Conservation (phyloP, 2,888 invertebrate genomes). For the Bugulina stolonifera region DNA sequence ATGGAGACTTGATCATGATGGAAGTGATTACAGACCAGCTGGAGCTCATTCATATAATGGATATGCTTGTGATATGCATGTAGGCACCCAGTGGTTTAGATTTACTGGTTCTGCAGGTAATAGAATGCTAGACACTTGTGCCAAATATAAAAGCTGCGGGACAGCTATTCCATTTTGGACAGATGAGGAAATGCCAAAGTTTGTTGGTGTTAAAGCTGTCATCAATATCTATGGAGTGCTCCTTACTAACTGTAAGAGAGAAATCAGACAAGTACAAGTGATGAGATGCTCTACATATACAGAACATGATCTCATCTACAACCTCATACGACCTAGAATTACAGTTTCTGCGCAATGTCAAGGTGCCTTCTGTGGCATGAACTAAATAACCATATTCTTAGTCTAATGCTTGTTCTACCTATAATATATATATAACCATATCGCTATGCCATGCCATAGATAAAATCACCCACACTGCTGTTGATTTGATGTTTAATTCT, state of each 20-base stretch:
- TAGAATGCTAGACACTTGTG: not conserved
- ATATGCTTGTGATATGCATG: slow-evolving; percentile 1
- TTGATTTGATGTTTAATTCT: too few species aligned
- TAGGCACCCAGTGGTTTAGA: too few species aligned
- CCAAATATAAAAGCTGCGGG: not conserved
- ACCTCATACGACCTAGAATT: not conserved
- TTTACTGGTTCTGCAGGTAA: too few species aligned
- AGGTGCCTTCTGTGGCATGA: slow-evolving; percentile 1
- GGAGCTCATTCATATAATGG: not conserved
- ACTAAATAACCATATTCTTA: not conserved
- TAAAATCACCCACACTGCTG: too few species aligned
- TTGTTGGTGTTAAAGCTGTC: not conserved
- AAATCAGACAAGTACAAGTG: not conserved
- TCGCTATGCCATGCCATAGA: too few species aligned
- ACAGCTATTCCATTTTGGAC: not conserved
- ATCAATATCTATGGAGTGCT: not conserved
- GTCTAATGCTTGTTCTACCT: too few species aligned
- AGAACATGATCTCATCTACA: not conserved
- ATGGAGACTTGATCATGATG: too few species aligned
- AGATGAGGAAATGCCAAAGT: not conserved
- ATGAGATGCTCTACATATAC: not conserved
- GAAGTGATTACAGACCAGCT: too few species aligned
- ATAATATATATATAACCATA: too few species aligned
- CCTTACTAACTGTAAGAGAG: not conserved
- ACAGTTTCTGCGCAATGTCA: not conserved